A percentile compares a stretch with the other conserved stretches of the same genome.
These are phyloP conservation scores for Pygoscelis adeliae DNA, from an alignment of 2,113 vertebrate genomes.

Conservation along the genomic window DNA sequence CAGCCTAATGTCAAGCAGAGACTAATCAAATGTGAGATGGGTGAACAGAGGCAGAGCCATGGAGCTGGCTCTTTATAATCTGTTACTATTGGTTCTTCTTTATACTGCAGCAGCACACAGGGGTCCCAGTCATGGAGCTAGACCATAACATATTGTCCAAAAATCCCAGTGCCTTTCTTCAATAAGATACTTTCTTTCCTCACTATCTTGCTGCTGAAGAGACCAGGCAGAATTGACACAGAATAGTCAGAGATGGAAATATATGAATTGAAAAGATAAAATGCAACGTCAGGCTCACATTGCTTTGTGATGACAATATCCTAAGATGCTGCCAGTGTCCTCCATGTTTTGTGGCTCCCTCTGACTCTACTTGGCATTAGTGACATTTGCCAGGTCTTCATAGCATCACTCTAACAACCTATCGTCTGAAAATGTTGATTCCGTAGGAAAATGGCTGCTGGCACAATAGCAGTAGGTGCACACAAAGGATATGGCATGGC, in stretches of 20 bases:
- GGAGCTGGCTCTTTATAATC: not conserved
- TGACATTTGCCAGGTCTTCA: not conserved
- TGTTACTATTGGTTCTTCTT: not conserved
- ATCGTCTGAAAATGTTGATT: not conserved
- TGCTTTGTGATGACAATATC: not conserved
- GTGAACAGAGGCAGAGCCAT: not conserved
- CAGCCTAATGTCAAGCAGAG: slow-evolving; percentile 47
- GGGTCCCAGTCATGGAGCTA: not conserved
- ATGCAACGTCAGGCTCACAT: not conserved
- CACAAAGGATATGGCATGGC: not conserved
- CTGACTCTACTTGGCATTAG: not conserved
- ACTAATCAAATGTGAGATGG: slow-evolving; percentile 39
- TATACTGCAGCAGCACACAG: not conserved
- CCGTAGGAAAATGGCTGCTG: not conserved
- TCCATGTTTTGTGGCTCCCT: not conserved
- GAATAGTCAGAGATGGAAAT: not conserved
- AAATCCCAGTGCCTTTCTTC: not conserved
- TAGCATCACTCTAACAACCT: not conserved
- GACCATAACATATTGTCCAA: not conserved
- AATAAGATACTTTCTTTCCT: not conserved
- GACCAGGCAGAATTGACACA: not conserved
- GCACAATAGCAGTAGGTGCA: not conserved
- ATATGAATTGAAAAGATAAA: not conserved
- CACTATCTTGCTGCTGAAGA: not conserved
- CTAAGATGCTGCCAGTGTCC: not conserved